phyloP scores from a whole-genome alignment of 2,888 invertebrate genomes.

The Chymomyza fuscimana region DNA sequence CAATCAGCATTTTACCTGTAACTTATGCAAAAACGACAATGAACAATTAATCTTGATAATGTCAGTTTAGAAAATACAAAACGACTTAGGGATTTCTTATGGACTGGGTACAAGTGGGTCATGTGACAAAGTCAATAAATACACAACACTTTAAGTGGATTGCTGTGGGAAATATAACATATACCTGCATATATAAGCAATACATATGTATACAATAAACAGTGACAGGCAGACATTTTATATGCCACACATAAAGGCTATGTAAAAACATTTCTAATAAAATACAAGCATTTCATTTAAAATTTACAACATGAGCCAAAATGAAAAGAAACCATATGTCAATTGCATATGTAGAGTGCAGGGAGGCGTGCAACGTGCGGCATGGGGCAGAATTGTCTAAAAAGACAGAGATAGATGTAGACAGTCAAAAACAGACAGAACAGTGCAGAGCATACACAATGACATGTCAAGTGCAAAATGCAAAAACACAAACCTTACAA shows the following conservation, averaged over 20 bases:
- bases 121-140: conserved; percentile 47
- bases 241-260: background rate
- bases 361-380: background rate
- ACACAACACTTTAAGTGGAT: conserved; percentile 40
- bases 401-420: background rate
- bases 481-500: conserved; percentile 47
- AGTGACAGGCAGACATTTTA: conserved; percentile 15
- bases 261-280: conserved; percentile 60
- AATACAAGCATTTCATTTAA: conserved; percentile 65
- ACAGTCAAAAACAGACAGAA: background rate
- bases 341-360: conserved; percentile 52
- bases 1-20: conserved; percentile 21
- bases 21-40: conserved; percentile 26
- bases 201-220: conserved; percentile 40
- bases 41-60: conserved; percentile 60
- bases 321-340: conserved; percentile 75
- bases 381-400: background rate
- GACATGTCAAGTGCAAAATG: conserved; percentile 75
- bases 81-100: conserved; percentile 42
- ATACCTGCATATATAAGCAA: background rate
- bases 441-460: conserved; percentile 49
- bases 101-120: background rate
- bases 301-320: conserved; percentile 61
- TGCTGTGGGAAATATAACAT: conserved; percentile 51
- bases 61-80: conserved; percentile 43